Conservation (phyloP, 2,797 vertebrate genomes). For the Loriculus beryllinus region DNA sequence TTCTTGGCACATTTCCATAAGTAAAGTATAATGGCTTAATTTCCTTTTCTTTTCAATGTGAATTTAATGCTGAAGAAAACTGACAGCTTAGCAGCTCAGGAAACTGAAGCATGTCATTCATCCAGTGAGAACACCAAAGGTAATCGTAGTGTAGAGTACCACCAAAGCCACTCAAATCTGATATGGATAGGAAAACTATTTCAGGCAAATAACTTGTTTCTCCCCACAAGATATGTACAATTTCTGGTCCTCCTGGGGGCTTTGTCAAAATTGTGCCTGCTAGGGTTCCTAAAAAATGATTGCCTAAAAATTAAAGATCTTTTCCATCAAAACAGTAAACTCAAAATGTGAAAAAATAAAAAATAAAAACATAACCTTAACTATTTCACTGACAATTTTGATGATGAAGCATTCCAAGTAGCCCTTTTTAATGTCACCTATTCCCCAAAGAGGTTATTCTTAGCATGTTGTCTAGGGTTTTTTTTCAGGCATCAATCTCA, state of each 20-base stretch:
- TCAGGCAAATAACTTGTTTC: neutral
- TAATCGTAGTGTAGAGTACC: neutral
- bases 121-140: neutral
- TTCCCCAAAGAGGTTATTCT: neutral
- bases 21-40: neutral
- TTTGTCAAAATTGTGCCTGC: neutral
- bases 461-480: neutral
- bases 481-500: neutral
- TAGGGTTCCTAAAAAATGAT: neutral
- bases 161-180: neutral
- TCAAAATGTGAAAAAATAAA: neutral
- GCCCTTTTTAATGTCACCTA: neutral
- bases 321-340: neutral
- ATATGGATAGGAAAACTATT: neutral
- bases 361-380: neutral
- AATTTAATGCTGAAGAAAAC: slow-evolving; percentile 6
- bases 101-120: neutral
- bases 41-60: neutral
- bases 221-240: neutral
- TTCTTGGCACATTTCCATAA: neutral
- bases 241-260: neutral
- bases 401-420: neutral
- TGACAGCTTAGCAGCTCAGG: neutral
- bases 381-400: neutral
- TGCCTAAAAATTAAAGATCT: neutral